These are phyloP conservation scores for Danaus plexippus DNA, from an alignment of 1,140 invertebrate genomes.

Conservation along the genomic window DNA sequence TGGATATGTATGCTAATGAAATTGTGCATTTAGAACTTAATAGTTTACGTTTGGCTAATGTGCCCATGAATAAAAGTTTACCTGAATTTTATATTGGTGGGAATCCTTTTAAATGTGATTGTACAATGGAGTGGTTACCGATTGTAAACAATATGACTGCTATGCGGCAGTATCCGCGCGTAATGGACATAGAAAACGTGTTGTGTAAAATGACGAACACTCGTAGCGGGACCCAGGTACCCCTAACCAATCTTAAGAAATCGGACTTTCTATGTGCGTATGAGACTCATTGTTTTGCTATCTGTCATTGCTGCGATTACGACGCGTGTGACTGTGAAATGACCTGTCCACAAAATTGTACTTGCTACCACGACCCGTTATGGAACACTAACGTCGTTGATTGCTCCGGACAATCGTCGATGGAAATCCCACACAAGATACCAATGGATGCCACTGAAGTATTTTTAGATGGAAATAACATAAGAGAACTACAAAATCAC, in stretches of 20 bases:
- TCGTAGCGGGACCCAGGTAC: slow-evolving; percentile 78
- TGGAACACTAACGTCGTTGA: slow-evolving; percentile 95
- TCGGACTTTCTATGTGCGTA: slow-evolving; percentile 93
- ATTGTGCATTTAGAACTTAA: slow-evolving; percentile 86
- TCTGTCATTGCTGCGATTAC: slow-evolving; percentile 95
- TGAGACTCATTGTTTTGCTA: slow-evolving; percentile 91
- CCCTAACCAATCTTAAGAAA: slow-evolving; percentile 76
- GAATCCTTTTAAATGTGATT: slow-evolving; percentile 93
- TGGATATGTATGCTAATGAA: slow-evolving; percentile 91
- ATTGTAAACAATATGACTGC: slow-evolving; percentile 88
- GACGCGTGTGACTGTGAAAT: slow-evolving; percentile 96
- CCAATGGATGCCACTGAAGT: slow-evolving; percentile 96
- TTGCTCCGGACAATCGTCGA: slow-evolving; percentile 83
- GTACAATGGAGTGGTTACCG: slow-evolving; percentile 93
- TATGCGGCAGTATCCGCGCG: slow-evolving; percentile 83
- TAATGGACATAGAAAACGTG: slow-evolving; percentile 90
- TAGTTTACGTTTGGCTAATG: slow-evolving; percentile 81
- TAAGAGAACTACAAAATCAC: slow-evolving; percentile 87
- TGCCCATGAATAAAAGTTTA: slow-evolving; percentile 77
- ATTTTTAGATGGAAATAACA: slow-evolving; percentile 91
- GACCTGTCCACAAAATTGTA: slow-evolving; percentile 92
- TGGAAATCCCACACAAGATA: slow-evolving; percentile 85
- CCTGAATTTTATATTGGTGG: slow-evolving; percentile 91
- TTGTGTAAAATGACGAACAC: slow-evolving; percentile 88
- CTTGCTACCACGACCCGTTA: slow-evolving; percentile 92